Base-by-base conservation (phyloP, 2,888 invertebrate genomes). In the Coleophora deauratella region DNA sequence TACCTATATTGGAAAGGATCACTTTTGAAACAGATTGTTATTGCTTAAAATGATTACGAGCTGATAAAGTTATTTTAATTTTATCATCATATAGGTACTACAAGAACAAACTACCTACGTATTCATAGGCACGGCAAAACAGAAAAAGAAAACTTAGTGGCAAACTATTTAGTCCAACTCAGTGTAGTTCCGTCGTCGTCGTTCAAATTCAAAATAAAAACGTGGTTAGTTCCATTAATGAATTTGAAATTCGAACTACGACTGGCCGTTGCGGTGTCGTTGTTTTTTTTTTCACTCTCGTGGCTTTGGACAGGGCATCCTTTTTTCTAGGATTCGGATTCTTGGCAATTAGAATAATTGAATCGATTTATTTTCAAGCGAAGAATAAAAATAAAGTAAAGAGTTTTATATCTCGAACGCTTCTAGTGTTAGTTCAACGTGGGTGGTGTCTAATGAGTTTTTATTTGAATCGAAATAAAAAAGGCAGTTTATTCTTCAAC, bases 161-260 rank as follows among this genome's bases (percentile, higher is more conserved):
- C n/a, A n/a, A n/a, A n/a, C n/a, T n/a, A n/a, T n/a, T n/a, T n/a
- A n/a, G n/a, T n/a, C n/a, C n/a, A n/a, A n/a, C n/a, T 52, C 40
- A 37, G 43, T 59, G 49, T 54, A 28, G 21, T 46, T 27, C 45
- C 11, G 11, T 57, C 43, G 57, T 44, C 11, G 11, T 57, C 43
- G 57, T 44, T 49, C 39, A 41, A 51, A 55, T 58, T 61, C 45
- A 54, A 66, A 66, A 65, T 55, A 59, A 55, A 51, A 59, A 51
- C 55, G 50, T 46, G 47, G 49, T 50, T 54, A 50, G 57, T 57
- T 62, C 61, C 61, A 65, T 64, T 68, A 70, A 63, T 61, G 54
- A 68, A 68, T 68, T 64, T 46, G 43, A 54, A 56, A 41, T 51
- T 50, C 32, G 52, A 66, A 60, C 50, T 53, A 51, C 38, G 42